Conservation (phyloP, 2,113 vertebrate species). For the Potamarius usumacintae region DNA sequence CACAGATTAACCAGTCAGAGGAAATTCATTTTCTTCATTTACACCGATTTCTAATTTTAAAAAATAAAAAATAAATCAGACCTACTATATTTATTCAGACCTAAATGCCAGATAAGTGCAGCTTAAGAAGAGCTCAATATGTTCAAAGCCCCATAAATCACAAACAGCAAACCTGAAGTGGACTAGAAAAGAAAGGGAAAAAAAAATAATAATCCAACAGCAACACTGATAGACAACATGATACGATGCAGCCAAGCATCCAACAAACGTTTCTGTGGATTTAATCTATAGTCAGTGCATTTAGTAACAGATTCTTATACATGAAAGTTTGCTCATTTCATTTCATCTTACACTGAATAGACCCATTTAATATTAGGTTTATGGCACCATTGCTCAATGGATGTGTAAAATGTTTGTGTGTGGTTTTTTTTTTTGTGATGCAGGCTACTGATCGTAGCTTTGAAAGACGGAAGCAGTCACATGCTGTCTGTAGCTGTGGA, state of each 20-base stretch:
- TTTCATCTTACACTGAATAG: neutral
- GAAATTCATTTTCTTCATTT: conserved; percentile 37
- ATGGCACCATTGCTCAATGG: neutral
- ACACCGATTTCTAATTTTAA: conserved; percentile 39
- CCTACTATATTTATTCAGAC: conserved; percentile 29
- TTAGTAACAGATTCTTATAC: neutral
- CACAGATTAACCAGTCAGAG: conserved; percentile 58
- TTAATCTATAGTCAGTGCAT: conserved; percentile 10
- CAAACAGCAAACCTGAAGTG: conserved; percentile 18
- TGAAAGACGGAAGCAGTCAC: neutral
- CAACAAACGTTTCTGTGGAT: neutral
- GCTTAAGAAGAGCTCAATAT: conserved; percentile 34
- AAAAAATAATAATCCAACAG: neutral
- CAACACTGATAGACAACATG: neutral
- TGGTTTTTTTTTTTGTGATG: neutral
- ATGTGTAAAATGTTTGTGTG: neutral
- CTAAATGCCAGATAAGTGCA: conserved; percentile 45
- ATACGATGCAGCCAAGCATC: neutral
- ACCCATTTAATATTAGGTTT: neutral
- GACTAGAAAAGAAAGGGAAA: neutral
- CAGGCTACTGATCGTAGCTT: neutral
- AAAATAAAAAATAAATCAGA: conserved; percentile 21
- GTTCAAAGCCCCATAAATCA: conserved; percentile 6
- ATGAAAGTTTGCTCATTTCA: neutral
- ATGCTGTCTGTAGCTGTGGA: conserved; percentile 13